A percentile compares a stretch with the other conserved stretches of the same genome.
Conservation (phyloP, 2,113 vertebrate genomes). For the Heloderma charlesbogerti region DNA sequence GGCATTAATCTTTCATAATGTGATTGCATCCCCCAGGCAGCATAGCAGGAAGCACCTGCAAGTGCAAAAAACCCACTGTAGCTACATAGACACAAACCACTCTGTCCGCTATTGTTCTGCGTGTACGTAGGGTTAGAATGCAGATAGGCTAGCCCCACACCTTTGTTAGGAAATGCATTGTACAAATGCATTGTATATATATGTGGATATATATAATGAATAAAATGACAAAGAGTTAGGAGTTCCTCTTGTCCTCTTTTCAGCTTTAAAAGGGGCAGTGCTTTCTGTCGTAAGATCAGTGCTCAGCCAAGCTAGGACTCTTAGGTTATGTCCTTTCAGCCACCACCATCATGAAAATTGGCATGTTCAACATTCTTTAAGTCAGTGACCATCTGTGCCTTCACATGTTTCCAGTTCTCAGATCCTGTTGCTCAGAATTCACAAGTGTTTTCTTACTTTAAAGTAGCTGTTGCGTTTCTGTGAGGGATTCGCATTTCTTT, state of each 20-base stretch:
- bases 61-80: not conserved
- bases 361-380: not conserved
- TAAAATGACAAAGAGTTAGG: not conserved
- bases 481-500: not conserved
- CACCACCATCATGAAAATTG: not conserved
- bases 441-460: not conserved
- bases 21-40: slow-evolving; percentile 8
- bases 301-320: not conserved
- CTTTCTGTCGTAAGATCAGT: not conserved
- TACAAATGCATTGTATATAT: too few relatives aligned
- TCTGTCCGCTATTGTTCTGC: not conserved
- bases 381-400: not conserved
- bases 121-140: not conserved
- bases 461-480: not conserved
- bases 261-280: not conserved
- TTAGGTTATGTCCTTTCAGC: not conserved
- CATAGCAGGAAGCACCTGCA: not conserved
- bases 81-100: not conserved
- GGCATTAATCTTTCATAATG: slow-evolving; percentile 27
- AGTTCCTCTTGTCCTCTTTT: not conserved
- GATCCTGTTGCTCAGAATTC: not conserved
- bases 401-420: not conserved
- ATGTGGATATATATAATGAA: not conserved
- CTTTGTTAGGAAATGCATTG: too few relatives aligned
- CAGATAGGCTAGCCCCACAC: not conserved